These are phyloP conservation scores for Fragum fragum DNA, from an alignment of 2,888 invertebrate species.

Conservation along the genomic window DNA sequence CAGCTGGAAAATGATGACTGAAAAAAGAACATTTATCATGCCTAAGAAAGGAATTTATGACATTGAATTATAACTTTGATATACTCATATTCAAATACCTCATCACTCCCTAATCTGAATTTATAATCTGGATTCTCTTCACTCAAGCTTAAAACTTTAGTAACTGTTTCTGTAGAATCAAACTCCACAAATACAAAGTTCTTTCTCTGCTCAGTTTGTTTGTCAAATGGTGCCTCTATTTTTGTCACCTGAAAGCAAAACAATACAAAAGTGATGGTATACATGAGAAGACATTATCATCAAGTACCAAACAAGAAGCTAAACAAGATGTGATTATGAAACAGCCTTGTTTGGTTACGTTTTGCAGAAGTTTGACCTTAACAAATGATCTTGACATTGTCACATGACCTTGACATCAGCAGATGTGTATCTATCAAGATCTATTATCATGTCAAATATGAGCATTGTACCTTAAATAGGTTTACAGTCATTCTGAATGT, in stretches of 20 bases:
- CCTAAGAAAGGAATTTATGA: constrained; percentile 5
- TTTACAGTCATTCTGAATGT: no score
- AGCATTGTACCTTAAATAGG: no score
- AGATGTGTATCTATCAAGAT: no score
- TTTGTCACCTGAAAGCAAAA: constrained; percentile 92
- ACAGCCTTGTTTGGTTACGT: no score
- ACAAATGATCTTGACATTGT: no score
- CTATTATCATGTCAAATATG: no score
- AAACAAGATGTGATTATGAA: no score
- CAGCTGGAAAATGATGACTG: constrained; percentile 23
- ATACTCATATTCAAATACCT: constrained; percentile 90
- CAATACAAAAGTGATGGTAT: neutral
- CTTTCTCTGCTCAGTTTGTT: constrained; percentile 98
- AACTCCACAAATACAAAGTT: constrained; percentile 99
- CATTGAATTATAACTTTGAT: neutral
- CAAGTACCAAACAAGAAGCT: no score
- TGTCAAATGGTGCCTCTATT: constrained; percentile 98
- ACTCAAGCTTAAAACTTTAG: constrained; percentile 88
- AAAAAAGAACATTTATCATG: constrained; percentile 31
- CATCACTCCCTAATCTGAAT: constrained; percentile 91
- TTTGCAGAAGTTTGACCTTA: no score
- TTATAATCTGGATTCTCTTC: constrained; percentile 58
- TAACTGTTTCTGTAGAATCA: constrained; percentile 97
- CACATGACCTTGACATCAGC: no score
- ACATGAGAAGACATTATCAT: no score